Percentiles rank a stretch among this genome's conserved stretches.
Conservation (phyloP, 2,113 vertebrate genomes). For the Limnothrissa miodon region DNA sequence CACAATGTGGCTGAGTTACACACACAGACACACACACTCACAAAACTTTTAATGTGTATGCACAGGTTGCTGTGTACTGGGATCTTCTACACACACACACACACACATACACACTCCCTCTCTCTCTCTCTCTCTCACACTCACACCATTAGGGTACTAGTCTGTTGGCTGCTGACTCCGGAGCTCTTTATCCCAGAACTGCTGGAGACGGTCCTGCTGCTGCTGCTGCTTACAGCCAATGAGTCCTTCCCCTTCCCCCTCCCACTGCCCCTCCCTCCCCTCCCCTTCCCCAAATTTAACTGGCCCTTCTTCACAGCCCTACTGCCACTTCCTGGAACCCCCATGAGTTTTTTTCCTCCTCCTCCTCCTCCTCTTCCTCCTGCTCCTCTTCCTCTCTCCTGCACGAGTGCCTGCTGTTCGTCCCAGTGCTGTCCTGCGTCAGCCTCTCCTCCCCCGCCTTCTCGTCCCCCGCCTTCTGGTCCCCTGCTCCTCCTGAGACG, state of each 20-base stretch:
- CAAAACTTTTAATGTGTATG: not conserved
- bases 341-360: no score
- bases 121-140: not conserved
- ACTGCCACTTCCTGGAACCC: not conserved
- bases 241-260: not conserved
- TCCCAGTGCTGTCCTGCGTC: no score
- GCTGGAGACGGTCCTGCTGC: not conserved
- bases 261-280: not conserved
- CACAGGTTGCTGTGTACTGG: no score
- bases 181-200: constrained; percentile 10
- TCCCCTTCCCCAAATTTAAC: not conserved
- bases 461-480: not conserved
- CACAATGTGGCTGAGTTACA: no score
- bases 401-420: no score
- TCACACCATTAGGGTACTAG: constrained; percentile 46
- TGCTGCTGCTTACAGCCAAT: not conserved
- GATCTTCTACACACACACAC: not conserved
- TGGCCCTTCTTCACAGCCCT: rapidly evolving
- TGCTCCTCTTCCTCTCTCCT: not conserved
- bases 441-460: not conserved
- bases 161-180: constrained; percentile 26
- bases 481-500: not conserved
- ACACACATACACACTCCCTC: not conserved
- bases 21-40: not conserved
- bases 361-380: not conserved